These are phyloP conservation scores for Oncorhynchus mykiss DNA, from an alignment of 2,113 vertebrate genomes.

Conservation along the genomic window DNA sequence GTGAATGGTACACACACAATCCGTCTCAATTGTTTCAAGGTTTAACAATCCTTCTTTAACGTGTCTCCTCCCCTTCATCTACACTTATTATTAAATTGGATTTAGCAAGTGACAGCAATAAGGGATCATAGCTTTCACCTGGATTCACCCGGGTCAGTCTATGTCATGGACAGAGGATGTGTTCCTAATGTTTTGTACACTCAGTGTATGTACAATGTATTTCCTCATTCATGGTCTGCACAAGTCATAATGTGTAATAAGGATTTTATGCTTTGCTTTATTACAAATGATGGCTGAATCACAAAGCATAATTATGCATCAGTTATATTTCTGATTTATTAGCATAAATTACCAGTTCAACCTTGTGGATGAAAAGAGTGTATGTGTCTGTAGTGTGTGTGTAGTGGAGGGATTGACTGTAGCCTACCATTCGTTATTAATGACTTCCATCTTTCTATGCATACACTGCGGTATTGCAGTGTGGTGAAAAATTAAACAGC, in stretches of 20 bases:
- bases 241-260: slow-evolving; percentile 24
- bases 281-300: slow-evolving; percentile 27
- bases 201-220: slow-evolving; percentile 4
- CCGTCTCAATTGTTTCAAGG: too few species aligned
- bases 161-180: too few species aligned
- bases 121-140: too few species aligned
- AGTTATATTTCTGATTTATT: slow-evolving; percentile 37
- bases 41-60: too few species aligned
- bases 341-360: slow-evolving; percentile 47
- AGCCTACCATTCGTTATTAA: slow-evolving; percentile 56
- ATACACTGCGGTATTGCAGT: slow-evolving; percentile 47
- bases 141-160: too few species aligned
- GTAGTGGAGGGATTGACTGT: slow-evolving; percentile 36
- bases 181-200: too few species aligned
- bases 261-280: slow-evolving; percentile 16
- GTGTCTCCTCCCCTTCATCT: too few species aligned
- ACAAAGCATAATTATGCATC: slow-evolving; percentile 38
- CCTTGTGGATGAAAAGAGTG: slow-evolving; percentile 24
- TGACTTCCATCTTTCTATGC: slow-evolving; percentile 52
- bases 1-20: too few species aligned
- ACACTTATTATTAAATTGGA: too few species aligned
- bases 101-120: too few species aligned
- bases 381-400: slow-evolving; percentile 11
- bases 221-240: neutral
- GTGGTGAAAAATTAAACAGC: slow-evolving; percentile 58